These are phyloP conservation scores for Unio pictorum DNA, from an alignment of 2,888 invertebrate genomes.

Conservation along the genomic window DNA sequence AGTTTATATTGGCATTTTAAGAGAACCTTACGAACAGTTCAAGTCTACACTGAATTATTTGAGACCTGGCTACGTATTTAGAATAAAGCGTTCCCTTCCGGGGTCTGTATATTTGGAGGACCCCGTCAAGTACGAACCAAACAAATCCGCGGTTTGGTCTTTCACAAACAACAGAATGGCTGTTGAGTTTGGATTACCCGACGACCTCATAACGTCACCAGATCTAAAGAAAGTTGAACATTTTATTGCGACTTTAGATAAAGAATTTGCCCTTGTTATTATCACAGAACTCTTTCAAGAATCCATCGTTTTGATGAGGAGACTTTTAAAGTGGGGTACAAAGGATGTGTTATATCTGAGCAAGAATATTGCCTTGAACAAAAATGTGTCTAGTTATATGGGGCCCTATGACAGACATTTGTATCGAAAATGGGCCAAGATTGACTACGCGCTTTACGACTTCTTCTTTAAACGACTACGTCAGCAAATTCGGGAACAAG, in stretches of 20 bases:
- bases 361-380: constrained; percentile 25
- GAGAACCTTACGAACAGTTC: constrained; percentile 40
- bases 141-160: constrained; percentile 7
- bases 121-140: constrained; percentile 35
- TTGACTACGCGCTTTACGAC: constrained; percentile 38
- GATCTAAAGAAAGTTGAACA: constrained; percentile 11
- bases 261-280: constrained; percentile 34
- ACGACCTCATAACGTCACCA: constrained; percentile 17
- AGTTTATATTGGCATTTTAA: constrained; percentile 35
- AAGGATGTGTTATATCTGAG: constrained; percentile 35
- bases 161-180: constrained; percentile 39
- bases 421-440: constrained; percentile 29
- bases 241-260: constrained; percentile 22
- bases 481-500: constrained; percentile 25
- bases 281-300: constrained; percentile 40
- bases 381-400: constrained; percentile 23
- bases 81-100: constrained; percentile 17
- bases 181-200: constrained; percentile 32
- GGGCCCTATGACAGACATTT: constrained; percentile 31
- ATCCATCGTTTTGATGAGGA: constrained; percentile 32
- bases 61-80: constrained; percentile 23
- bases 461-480: constrained; percentile 24
- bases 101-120: constrained; percentile 28
- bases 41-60: constrained; percentile 35
- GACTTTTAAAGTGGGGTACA: constrained; percentile 32